Conservation (phyloP, 2,888 invertebrate genomes). For the Myopa testacea region DNA sequence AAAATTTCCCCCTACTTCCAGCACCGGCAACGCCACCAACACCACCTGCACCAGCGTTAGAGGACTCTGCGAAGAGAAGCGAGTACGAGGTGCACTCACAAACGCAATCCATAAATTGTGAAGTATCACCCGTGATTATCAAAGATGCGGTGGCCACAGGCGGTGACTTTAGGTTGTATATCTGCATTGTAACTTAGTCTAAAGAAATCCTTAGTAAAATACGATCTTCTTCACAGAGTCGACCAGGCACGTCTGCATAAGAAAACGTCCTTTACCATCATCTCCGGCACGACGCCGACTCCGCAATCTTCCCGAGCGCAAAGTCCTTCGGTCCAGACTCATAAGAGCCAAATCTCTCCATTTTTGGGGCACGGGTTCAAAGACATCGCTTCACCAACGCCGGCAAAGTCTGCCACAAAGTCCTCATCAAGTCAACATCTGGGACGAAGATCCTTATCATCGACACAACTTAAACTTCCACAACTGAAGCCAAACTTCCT, state of each 20-base stretch:
- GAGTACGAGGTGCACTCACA: slow-evolving; percentile 32
- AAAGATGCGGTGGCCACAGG: slow-evolving; percentile 65
- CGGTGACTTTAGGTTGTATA: slow-evolving; percentile 60
- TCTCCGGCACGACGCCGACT: slow-evolving; percentile 72
- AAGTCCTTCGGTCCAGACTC: slow-evolving; percentile 58
- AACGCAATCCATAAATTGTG: slow-evolving; percentile 47
- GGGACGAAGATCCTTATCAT: slow-evolving; percentile 57
- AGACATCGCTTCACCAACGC: slow-evolving; percentile 39
- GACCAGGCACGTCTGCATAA: slow-evolving; percentile 71
- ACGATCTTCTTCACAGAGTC: slow-evolving; percentile 52
- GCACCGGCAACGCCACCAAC: slow-evolving; percentile 56
- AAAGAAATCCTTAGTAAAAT: neutral
- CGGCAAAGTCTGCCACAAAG: slow-evolving; percentile 33
- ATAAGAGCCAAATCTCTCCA: slow-evolving; percentile 72
- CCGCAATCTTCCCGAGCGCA: slow-evolving; percentile 71
- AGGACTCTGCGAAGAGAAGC: slow-evolving; percentile 38
- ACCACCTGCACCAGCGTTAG: slow-evolving; percentile 40
- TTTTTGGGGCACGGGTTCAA: slow-evolving; percentile 73
- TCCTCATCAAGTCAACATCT: slow-evolving; percentile 51
- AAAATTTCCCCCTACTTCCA: slow-evolving; percentile 50
- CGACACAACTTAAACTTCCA: slow-evolving; percentile 55
- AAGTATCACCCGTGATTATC: slow-evolving; percentile 64
- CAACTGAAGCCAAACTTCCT: slow-evolving; percentile 41
- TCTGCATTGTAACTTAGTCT: neutral
- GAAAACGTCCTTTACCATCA: slow-evolving; percentile 78